Base-by-base conservation (phyloP, 2,113 vertebrate species). In the Lophochroa leadbeateri region DNA sequence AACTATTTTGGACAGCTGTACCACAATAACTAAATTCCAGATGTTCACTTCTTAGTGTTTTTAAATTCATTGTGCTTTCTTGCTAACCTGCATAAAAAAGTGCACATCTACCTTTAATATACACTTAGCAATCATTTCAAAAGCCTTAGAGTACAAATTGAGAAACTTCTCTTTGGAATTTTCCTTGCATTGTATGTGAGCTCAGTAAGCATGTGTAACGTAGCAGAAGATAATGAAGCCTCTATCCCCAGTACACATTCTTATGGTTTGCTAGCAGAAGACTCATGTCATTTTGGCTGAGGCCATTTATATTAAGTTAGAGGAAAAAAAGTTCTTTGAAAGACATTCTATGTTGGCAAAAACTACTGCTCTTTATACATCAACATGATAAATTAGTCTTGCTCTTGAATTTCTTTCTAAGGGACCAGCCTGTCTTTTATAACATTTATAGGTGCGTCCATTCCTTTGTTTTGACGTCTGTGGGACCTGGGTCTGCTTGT, bases 51-150 rank as follows among this genome's bases (percentile, higher is more conserved):
- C 31, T 77, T 49, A 44, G 4, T 23, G 9, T 0, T 46, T 85
- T 75, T 67, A 33, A 17, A 81, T 84, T 75, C 1, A 0, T 27
- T 82, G 82, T 64, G 14, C 24, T 84, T 82, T 18, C 37, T 57
- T 92, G 19, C 9, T 61, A 93, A 47, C 39, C 39, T 37, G 8
- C 63, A 52, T 17, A 41, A 60, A 76, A 79, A 91, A 88, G 20
- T 21, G 11, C 17, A 75, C 0, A 1, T 50, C n/a, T 68, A n/a
- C 21, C 88, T 90, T 68, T 27, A 81, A 72, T 43, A 79, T 8
- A 17, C 20, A 87, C 68, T 91, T 91, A 81, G 69, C 82, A 94
- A 89, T 43, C 1, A 35, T 41, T 95, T 96, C 61, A 82, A 61
- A 82, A 90, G 82, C 11, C 47, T 72, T 46, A n/a, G 57, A 90